Evolutionary conservation across 2,888 invertebrate species (phyloP).

Genomic region (Drosophila mettleri): DNA sequence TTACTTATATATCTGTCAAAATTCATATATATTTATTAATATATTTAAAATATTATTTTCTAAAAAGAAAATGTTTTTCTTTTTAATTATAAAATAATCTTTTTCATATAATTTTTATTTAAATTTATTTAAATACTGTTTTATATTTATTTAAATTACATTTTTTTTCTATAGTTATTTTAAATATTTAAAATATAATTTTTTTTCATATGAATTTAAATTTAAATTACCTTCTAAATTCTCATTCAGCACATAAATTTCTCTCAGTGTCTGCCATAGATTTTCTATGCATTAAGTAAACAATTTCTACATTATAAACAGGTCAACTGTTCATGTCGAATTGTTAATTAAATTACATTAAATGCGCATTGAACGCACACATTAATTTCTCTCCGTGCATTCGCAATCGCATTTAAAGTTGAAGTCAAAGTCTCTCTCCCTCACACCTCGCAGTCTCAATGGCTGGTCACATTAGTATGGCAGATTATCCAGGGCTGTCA

Average conservation of each 20-base stretch:
- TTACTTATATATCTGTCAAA: no score
- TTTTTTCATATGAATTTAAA: neutral
- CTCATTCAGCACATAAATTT: neutral
- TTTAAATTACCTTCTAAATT: neutral
- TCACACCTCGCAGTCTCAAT: neutral
- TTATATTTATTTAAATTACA: no score
- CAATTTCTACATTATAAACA: neutral
- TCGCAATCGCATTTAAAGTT: slow-evolving; percentile 34
- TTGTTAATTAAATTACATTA: neutral
- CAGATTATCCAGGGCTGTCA: slow-evolving; percentile 73
- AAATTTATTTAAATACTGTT: no score
- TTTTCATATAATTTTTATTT: no score
- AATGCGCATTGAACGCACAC: neutral
- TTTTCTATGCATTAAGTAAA: neutral
- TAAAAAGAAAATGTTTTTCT: no score
- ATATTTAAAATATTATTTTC: no score
- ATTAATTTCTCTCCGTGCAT: slow-evolving; percentile 25
- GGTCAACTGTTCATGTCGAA: neutral
- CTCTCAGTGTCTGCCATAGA: neutral
- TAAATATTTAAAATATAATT: no score
- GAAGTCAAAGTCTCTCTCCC: slow-evolving; percentile 43
- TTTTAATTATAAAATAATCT: no score
- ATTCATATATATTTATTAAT: no score
- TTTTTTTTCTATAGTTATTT: no score
- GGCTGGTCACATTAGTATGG: slow-evolving; percentile 70